Evolutionary conservation across 2,113 vertebrate species (phyloP).

Genomic region (Burhinus oedicnemus): DNA sequence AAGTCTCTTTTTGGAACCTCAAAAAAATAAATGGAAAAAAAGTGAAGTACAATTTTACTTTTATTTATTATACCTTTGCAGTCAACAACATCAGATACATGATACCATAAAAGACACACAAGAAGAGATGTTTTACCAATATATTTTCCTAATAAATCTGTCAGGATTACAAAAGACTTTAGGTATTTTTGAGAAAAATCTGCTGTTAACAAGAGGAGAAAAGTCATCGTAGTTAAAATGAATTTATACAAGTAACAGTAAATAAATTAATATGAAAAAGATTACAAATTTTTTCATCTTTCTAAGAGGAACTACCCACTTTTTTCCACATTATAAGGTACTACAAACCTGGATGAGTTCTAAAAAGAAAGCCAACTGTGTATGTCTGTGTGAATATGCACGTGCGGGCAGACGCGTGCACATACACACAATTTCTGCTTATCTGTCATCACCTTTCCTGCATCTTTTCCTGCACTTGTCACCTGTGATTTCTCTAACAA

Average conservation of each 20-base stretch:
- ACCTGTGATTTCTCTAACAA: not conserved
- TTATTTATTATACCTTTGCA: not conserved
- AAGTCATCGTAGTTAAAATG: not conserved
- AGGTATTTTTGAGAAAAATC: not conserved
- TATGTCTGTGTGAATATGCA: not conserved
- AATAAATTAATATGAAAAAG: not conserved
- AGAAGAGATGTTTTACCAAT: not conserved
- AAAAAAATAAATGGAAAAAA: not conserved
- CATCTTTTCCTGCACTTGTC: not conserved
- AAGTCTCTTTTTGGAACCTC: slow-evolving; percentile 68
- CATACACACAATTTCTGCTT: not conserved
- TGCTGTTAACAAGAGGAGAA: not conserved
- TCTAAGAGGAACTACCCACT: not conserved
- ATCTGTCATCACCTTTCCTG: not conserved
- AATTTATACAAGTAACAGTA: not conserved
- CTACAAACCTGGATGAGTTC: not conserved
- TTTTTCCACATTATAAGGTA: not conserved
- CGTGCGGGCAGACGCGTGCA: accelerated
- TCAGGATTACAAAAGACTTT: not conserved
- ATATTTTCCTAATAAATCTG: not conserved
- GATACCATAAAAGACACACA: not conserved
- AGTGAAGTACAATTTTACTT: not conserved
- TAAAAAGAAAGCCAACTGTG: not conserved
- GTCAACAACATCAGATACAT: not conserved
- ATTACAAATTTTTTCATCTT: not conserved